These are phyloP conservation scores for Rhaphigaster nebulosa DNA, from an alignment of 2,888 invertebrate species.

Conservation along the genomic window DNA sequence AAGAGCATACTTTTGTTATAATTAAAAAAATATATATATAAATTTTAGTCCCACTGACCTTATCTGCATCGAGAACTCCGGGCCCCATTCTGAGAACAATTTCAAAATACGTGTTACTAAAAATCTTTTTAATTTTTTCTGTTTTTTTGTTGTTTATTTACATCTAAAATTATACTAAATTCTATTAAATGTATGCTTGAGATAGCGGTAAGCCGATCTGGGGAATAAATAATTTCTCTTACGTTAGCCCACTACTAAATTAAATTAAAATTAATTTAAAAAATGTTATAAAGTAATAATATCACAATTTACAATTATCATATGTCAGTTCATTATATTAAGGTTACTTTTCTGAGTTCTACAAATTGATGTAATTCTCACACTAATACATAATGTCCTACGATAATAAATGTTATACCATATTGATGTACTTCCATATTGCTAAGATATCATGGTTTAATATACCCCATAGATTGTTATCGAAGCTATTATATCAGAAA, in stretches of 20 bases:
- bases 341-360: no score
- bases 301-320: neutral
- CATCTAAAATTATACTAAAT: slow-evolving; percentile 39
- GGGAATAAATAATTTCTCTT: neutral
- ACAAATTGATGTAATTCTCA: no score
- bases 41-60: slow-evolving; percentile 56
- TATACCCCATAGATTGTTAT: neutral
- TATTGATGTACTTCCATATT: neutral
- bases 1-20: slow-evolving; percentile 33
- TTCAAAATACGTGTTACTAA: slow-evolving; percentile 52
- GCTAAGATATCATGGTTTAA: neutral
- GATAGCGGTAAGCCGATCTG: neutral
- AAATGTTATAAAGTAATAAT: neutral
- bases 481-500: neutral
- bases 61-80: slow-evolving; percentile 58
- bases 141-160: neutral
- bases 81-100: slow-evolving; percentile 58
- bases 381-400: no score
- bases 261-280: neutral
- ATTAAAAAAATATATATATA: slow-evolving; percentile 23
- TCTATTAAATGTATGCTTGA: neutral
- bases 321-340: neutral
- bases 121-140: slow-evolving; percentile 35
- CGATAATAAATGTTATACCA: no score
- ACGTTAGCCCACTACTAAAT: neutral